Conservation (phyloP, 64 coral and sea anemone genomes). For the Pocillopora verrucosa region DNA sequence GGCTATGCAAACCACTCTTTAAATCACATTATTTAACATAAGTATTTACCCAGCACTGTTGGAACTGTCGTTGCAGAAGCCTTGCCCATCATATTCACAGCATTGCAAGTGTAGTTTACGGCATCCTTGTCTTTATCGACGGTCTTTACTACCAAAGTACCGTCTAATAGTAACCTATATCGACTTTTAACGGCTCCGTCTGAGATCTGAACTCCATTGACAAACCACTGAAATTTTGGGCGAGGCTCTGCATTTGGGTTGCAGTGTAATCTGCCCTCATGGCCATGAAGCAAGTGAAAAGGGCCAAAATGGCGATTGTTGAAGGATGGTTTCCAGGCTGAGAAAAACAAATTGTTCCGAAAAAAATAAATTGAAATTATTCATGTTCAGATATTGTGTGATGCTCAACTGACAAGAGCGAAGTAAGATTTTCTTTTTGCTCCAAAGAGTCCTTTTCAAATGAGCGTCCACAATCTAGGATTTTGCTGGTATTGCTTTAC, state of each 20-base stretch:
- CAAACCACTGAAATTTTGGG: slow-evolving; percentile 30
- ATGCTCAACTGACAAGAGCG: no score
- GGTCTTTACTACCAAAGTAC: slow-evolving; percentile 19
- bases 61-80: neutral
- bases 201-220: slow-evolving; percentile 5
- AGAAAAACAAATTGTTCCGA: neutral
- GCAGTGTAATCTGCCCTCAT: slow-evolving; percentile 21
- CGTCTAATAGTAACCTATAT: neutral
- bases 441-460: no score
- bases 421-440: no score
- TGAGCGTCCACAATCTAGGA: no score
- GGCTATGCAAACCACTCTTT: no score
- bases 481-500: no score
- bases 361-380: neutral
- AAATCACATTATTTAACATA: no score
- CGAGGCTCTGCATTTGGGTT: slow-evolving; percentile 49
- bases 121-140: slow-evolving; percentile 32
- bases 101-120: slow-evolving; percentile 49
- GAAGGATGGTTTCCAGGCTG: slow-evolving; percentile 46
- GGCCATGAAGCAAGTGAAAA: slow-evolving; percentile 36
- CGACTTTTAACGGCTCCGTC: neutral
- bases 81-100: slow-evolving; percentile 26
- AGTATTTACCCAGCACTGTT: slow-evolving; percentile 33
- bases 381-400: neutral
- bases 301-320: slow-evolving; percentile 18